A percentile compares a stretch with the other conserved stretches of the same genome.
These are phyloP conservation scores for Hemibagrus wyckioides DNA, from an alignment of 2,113 vertebrate genomes.

Conservation along the genomic window DNA sequence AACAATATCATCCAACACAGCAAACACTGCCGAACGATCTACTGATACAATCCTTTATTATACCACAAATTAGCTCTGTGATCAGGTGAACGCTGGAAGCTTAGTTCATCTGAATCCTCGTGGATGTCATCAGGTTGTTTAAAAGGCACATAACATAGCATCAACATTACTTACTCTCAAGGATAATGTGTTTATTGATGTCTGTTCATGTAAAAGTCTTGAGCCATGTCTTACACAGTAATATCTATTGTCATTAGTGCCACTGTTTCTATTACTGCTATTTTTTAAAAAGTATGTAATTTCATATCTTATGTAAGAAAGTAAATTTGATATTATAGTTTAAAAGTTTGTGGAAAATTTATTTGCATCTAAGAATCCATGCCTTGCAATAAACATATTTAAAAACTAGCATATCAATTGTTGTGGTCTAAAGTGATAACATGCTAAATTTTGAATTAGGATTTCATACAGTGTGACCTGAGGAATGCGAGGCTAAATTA, in stretches of 20 bases:
- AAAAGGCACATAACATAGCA: background rate
- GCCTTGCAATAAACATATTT: background rate
- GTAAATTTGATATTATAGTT: background rate
- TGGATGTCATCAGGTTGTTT: conserved; percentile 4
- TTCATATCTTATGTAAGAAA: background rate
- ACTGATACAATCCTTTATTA: conserved; percentile 2
- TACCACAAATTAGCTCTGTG: background rate
- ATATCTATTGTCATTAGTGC: background rate
- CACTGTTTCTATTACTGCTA: background rate
- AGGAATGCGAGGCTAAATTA: background rate
- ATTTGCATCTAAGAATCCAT: background rate
- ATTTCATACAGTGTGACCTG: background rate
- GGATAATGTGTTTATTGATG: background rate
- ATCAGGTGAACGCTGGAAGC: background rate
- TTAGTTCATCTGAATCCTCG: background rate
- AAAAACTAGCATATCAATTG: background rate
- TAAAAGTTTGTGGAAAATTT: background rate
- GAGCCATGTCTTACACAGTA: background rate
- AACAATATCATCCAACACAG: background rate
- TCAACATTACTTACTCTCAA: background rate
- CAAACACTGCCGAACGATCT: background rate
- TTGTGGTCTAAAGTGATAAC: background rate
- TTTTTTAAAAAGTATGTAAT: background rate
- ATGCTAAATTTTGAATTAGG: background rate
- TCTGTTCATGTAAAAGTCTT: background rate